Evolutionary conservation across 1,140 invertebrate genomes (phyloP).

Genomic region (Lepidurus apus): DNA sequence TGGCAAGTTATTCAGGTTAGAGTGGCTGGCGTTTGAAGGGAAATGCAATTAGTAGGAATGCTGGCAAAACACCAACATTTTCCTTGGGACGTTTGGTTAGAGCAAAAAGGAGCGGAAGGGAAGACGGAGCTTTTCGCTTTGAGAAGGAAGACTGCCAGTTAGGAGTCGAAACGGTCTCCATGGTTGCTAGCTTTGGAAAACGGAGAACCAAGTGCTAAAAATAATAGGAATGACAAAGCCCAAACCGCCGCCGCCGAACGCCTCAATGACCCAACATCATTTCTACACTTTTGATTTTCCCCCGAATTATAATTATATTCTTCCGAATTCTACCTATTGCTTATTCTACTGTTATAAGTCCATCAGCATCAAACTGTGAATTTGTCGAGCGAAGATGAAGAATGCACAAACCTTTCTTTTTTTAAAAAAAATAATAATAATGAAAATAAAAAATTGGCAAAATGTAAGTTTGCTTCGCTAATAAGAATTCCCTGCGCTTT

Average conservation of each 20-base stretch:
- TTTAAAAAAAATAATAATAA: no score
- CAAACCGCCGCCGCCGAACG: neutral
- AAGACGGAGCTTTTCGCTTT: neutral
- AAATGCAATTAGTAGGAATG: slow-evolving; percentile 20
- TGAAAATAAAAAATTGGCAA: no score
- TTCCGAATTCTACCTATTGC: no score
- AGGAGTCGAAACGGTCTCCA: neutral
- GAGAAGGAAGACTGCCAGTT: neutral
- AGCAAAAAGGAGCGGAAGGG: neutral
- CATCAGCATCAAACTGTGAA: neutral
- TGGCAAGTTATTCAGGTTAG: neutral
- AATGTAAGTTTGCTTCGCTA: no score
- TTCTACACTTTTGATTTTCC: neutral
- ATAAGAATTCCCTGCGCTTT: no score
- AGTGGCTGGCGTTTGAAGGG: neutral
- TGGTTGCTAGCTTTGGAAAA: neutral
- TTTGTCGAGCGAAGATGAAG: neutral
- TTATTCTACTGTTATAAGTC: no score
- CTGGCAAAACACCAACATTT: neutral
- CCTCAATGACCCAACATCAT: neutral
- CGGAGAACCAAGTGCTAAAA: neutral
- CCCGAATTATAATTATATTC: no score
- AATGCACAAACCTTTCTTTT: neutral
- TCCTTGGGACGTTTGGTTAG: neutral
- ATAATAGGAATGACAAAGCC: slow-evolving; percentile 16